phyloP scores from a whole-genome alignment of 2,888 invertebrate genomes.

The Lapara coniferarum region DNA sequence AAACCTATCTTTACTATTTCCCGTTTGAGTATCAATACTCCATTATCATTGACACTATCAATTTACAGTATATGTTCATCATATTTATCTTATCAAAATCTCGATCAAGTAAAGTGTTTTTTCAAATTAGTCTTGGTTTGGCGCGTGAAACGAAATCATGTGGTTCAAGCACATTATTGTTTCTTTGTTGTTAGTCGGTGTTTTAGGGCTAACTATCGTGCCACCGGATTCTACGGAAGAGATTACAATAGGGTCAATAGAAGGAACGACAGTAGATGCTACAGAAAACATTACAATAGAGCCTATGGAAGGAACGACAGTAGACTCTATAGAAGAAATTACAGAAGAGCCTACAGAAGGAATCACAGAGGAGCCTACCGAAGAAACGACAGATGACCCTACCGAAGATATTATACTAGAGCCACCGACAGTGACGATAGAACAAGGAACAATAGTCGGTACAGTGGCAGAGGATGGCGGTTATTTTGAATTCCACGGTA shows the following conservation, averaged over 20 bases:
- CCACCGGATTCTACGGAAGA: background rate
- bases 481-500: slow-evolving; percentile 66
- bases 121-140: slow-evolving; percentile 42
- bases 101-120: slow-evolving; percentile 31
- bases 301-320: background rate
- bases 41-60: slow-evolving; percentile 38
- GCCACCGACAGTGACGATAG: slow-evolving; percentile 50
- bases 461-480: slow-evolving; percentile 49
- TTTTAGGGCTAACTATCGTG: slow-evolving; percentile 34
- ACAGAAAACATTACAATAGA: background rate
- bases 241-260: background rate
- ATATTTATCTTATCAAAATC: slow-evolving; percentile 42
- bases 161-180: slow-evolving; percentile 42
- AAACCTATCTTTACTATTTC: background rate
- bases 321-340: background rate
- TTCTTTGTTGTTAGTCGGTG: slow-evolving; percentile 39
- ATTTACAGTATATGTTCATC: slow-evolving; percentile 10
- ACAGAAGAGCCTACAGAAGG: background rate
- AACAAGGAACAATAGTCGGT: slow-evolving; percentile 64
- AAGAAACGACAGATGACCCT: background rate
- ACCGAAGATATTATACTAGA: slow-evolving; percentile 8
- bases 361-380: background rate
- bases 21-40: slow-evolving; percentile 29
- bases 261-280: background rate
- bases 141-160: slow-evolving; percentile 48